These are phyloP conservation scores for Mionectes olivaceus DNA, from an alignment of 2,797 vertebrate species.

Conservation along the genomic window DNA sequence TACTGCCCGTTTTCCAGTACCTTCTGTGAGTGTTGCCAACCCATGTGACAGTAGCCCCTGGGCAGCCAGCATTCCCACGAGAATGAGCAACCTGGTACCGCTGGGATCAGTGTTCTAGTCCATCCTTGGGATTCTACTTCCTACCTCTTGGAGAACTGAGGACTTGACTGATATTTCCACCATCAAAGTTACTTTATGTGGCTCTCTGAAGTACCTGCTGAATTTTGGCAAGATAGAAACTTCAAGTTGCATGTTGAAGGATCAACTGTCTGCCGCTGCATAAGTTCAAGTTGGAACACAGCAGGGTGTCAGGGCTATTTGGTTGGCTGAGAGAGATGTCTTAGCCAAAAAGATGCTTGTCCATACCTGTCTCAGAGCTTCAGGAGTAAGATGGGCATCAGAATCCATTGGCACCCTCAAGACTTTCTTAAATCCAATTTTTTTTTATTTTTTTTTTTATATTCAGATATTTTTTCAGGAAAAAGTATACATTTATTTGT, in stretches of 20 bases:
- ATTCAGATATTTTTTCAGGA: neutral
- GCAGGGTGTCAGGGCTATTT: neutral
- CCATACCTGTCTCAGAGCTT: neutral
- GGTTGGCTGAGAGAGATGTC: neutral
- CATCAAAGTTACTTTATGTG: neutral
- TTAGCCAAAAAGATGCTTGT: neutral
- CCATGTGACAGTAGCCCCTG: fast-evolving
- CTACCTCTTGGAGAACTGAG: neutral
- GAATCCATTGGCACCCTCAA: neutral
- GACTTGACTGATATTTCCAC: neutral
- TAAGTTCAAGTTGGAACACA: neutral
- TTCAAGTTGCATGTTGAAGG: neutral
- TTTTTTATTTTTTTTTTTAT: neutral
- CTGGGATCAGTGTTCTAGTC: neutral
- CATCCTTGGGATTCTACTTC: neutral
- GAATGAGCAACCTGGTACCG: neutral
- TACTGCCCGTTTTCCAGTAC: neutral
- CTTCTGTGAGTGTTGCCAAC: neutral
- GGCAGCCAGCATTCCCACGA: neutral
- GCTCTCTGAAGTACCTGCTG: neutral
- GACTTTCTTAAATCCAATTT: neutral
- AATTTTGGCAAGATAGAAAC: neutral
- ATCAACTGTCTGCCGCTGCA: fast-evolving
- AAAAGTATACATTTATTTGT: neutral
- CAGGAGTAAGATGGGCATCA: neutral